Evolutionary conservation across 2,888 invertebrate genomes (phyloP).

Genomic region (Sinhomidia bicolor): DNA sequence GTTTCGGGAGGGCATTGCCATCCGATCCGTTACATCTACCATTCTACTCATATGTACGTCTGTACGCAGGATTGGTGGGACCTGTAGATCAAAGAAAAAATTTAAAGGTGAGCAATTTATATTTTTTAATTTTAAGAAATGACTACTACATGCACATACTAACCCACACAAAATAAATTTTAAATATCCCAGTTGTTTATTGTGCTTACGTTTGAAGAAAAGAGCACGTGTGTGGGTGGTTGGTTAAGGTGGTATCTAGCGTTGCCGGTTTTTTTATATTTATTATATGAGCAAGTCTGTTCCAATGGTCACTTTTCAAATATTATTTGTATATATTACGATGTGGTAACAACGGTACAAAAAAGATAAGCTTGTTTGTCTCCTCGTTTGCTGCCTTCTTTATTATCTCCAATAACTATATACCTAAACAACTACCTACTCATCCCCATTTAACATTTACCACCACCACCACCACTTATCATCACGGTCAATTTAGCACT

Average conservation of each 20-base stretch:
- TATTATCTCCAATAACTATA: not conserved
- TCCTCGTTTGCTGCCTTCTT: not conserved
- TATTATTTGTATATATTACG: too few relatives aligned
- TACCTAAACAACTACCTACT: not conserved
- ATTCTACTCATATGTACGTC: slow-evolving; percentile 50
- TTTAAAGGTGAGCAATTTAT: too few relatives aligned
- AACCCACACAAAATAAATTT: slow-evolving; percentile 4
- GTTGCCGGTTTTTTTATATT: not conserved
- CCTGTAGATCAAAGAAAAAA: too few relatives aligned
- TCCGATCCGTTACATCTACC: slow-evolving; percentile 79
- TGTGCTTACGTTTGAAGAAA: slow-evolving; percentile 45
- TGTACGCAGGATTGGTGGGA: not conserved
- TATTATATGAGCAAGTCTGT: slow-evolving; percentile 16
- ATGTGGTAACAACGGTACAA: not conserved
- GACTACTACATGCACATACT: too few relatives aligned
- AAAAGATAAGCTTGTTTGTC: not conserved
- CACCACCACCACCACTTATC: not conserved
- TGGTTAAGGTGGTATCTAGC: not conserved
- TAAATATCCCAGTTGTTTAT: not conserved
- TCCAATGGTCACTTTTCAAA: not conserved
- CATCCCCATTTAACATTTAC: not conserved
- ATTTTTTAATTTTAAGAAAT: too few relatives aligned
- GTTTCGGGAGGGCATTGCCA: slow-evolving; percentile 72
- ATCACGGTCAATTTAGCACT: not conserved
- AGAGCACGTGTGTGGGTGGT: not conserved